These are phyloP conservation scores for Pangasianodon gigas DNA, from an alignment of 2,113 vertebrate species.

Conservation along the genomic window DNA sequence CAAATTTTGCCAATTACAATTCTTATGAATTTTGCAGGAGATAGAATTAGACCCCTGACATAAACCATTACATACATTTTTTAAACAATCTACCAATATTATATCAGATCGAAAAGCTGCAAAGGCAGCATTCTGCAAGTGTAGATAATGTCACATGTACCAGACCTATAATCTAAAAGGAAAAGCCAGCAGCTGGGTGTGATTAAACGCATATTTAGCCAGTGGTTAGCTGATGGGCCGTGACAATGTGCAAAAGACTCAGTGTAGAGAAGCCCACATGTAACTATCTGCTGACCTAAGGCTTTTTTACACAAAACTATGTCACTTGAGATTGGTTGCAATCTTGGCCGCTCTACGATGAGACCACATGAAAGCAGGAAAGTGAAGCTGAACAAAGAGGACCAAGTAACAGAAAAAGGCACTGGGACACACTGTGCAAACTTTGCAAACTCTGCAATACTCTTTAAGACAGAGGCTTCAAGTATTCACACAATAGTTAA, in stretches of 20 bases:
- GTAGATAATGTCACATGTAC: not conserved
- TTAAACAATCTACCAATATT: not conserved
- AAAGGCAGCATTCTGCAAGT: not conserved
- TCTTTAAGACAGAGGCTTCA: not conserved
- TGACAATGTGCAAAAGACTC: conserved; percentile 1
- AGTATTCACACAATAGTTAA: conserved; percentile 4
- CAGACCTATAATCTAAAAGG: not conserved
- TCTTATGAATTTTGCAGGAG: not conserved
- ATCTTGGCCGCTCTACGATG: not conserved
- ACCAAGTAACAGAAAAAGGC: not conserved
- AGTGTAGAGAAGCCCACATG: not conserved
- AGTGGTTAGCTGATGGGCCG: conserved; percentile 18
- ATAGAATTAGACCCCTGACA: not conserved
- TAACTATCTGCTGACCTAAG: conserved; percentile 23
- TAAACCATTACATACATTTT: not conserved
- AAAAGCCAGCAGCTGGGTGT: conserved; percentile 7
- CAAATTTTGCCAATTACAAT: not conserved
- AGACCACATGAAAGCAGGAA: conserved; percentile 10
- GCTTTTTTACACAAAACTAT: conserved; percentile 21
- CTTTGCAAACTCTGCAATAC: conserved; percentile 11
- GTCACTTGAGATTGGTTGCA: conserved; percentile 26
- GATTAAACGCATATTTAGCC: conserved; percentile 31
- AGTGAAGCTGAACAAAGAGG: conserved; percentile 12
- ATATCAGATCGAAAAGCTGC: not conserved
- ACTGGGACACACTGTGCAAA: conserved; percentile 2